Base-by-base conservation (phyloP, 1,140 invertebrate species). In the Trialeurodes vaporariorum region DNA sequence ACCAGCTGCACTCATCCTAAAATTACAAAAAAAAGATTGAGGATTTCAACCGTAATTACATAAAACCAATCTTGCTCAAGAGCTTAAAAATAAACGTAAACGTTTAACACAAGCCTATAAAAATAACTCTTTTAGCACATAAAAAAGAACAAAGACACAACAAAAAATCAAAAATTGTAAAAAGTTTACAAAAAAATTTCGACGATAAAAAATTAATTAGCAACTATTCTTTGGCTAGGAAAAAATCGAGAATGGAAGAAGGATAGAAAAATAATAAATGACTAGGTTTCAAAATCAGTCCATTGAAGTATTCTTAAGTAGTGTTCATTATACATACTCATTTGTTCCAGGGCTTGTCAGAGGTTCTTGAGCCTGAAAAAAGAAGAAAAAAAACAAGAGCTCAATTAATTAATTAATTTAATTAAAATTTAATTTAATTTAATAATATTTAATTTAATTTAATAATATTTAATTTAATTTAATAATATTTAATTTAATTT, bases 271-370 rank as follows among this genome's bases (percentile, higher is more conserved):
- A 49, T 49, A 49, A 49, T 49, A 49, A 49, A 49, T 49, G 34
- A 49, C 34, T 49, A 49, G 34, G 34, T 49, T 49, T 49, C 34
- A 49, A 49, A 49, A 49, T 49, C 34, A 49, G 34, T 49, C 34
- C 34, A 49, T 49, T 17, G 17, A 9, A 17, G 34, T n/a, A n/a
- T 49, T 49, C 5, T 49, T 49, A 17, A 49, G 34, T 49, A 49
- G 34, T 9, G 17, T 49, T 49, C 17, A 65, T 80, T 81, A 82
- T 76, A 87, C 86, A 78, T 85, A 87, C 74, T 88, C 86, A 79
- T 87, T 87, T 75, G 84, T 85, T 74, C 84, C 84, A 73, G 85
- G 84, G 77, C 82, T 84, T 70, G 85, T 88, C 72, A 88, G 81
- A 66, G 87, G 87, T 80, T 88, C 85, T 79, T 87, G 85, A 71